These are phyloP conservation scores for Monochamus alternatus DNA, from an alignment of 2,888 invertebrate genomes.

Conservation along the genomic window DNA sequence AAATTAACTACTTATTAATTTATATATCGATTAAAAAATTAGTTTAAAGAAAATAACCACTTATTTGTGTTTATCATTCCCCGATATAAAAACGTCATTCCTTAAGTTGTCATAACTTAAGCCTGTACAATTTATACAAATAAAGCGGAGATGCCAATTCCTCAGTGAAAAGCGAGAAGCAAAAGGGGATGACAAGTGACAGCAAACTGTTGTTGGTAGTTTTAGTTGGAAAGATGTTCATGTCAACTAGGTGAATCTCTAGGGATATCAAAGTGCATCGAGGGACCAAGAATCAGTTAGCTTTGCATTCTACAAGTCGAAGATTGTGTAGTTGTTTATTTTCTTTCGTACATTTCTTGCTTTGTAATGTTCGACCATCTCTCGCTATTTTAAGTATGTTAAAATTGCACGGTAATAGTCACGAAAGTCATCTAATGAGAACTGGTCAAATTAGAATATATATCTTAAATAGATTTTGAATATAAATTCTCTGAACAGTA, in stretches of 20 bases:
- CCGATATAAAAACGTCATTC: background rate
- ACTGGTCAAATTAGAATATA: too few species aligned
- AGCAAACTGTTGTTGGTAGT: constrained; percentile 66
- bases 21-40: too few species aligned
- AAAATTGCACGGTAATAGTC: too few species aligned
- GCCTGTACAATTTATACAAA: constrained; percentile 35
- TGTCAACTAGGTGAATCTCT: constrained; percentile 62
- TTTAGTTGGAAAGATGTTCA: constrained; percentile 65
- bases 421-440: too few species aligned
- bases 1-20: too few species aligned
- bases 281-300: constrained; percentile 46
- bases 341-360: constrained; percentile 3
- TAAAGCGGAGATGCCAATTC: constrained; percentile 57
- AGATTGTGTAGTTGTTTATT: constrained; percentile 29
- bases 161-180: constrained; percentile 59
- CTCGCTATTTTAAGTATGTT: too few species aligned
- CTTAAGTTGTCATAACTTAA: constrained; percentile 21
- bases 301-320: constrained; percentile 38
- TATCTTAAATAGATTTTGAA: too few species aligned
- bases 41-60: too few species aligned
- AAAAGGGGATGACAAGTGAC: constrained; percentile 67
- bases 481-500: too few species aligned
- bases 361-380: background rate
- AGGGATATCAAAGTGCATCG: constrained; percentile 46
- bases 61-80: background rate